phyloP scores from a whole-genome alignment of 2,888 invertebrate species.

The Fragum fragum region DNA sequence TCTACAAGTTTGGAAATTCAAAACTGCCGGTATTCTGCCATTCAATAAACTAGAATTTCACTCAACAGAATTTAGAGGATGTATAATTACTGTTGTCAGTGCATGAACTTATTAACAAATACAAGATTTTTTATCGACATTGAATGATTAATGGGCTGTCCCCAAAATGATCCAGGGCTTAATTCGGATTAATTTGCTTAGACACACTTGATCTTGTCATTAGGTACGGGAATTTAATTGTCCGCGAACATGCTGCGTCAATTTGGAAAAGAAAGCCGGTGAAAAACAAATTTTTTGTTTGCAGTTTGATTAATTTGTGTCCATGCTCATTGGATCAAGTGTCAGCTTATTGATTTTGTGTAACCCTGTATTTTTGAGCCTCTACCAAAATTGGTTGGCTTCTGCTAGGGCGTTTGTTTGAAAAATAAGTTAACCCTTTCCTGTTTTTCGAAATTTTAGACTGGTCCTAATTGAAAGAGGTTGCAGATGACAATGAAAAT shows the following conservation, averaged over 20 bases:
- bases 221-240: slow-evolving; percentile 26
- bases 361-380: background rate
- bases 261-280: background rate
- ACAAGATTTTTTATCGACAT: slow-evolving; percentile 14
- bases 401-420: too few species aligned
- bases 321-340: slow-evolving; percentile 1
- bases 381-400: too few species aligned
- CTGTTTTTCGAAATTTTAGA: too few species aligned
- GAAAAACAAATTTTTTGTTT: slow-evolving; percentile 23
- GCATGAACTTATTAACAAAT: background rate
- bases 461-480: too few species aligned
- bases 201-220: slow-evolving; percentile 24
- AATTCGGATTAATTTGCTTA: slow-evolving; percentile 27
- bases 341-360: background rate
- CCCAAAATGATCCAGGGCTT: slow-evolving; percentile 19
- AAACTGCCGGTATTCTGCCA: too few species aligned
- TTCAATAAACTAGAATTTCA: too few species aligned
- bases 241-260: slow-evolving; percentile 13
- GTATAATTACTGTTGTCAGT: background rate
- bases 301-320: slow-evolving; percentile 23
- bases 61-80: too few species aligned
- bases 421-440: too few species aligned
- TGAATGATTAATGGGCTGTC: slow-evolving; percentile 11
- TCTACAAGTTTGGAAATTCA: too few species aligned
- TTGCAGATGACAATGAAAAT: too few species aligned